Conservation (phyloP, 2,113 vertebrate genomes). For the Terrapene triunguis region DNA sequence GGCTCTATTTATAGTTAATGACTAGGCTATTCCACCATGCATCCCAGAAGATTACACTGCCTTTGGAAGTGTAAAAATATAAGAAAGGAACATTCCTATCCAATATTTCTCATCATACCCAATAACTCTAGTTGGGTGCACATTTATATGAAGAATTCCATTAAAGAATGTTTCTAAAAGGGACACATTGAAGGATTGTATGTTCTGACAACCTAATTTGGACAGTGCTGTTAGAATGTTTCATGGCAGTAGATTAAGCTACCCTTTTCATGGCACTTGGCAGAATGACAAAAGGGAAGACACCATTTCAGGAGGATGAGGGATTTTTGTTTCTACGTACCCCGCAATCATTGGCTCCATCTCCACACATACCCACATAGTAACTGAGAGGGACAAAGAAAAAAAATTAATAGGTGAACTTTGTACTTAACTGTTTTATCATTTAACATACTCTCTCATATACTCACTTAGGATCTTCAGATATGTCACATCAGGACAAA, state of each 20-base stretch:
- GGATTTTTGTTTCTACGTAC: conserved; percentile 57
- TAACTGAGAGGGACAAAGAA: conserved; percentile 66
- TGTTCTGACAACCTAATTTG: fast-evolving
- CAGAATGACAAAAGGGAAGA: background rate
- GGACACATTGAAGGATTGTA: background rate
- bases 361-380: conserved; percentile 81
- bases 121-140: background rate
- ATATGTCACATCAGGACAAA: fast-evolving
- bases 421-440: background rate
- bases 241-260: background rate
- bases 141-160: background rate
- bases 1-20: no score
- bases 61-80: no score
- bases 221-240: background rate
- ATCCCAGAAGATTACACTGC: background rate
- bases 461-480: fast-evolving
- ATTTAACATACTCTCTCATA: background rate
- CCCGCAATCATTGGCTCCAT: conserved; percentile 82
- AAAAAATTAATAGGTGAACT: background rate
- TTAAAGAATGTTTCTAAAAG: fast-evolving
- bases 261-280: background rate
- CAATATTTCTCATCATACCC: background rate
- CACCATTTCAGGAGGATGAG: background rate
- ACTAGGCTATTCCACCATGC: no score
- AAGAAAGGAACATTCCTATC: background rate